Percentiles rank a stretch among this genome's conserved stretches.
These are phyloP conservation scores for Cyanocitta stelleri DNA, from an alignment of 2,113 vertebrate genomes.

Conservation along the genomic window DNA sequence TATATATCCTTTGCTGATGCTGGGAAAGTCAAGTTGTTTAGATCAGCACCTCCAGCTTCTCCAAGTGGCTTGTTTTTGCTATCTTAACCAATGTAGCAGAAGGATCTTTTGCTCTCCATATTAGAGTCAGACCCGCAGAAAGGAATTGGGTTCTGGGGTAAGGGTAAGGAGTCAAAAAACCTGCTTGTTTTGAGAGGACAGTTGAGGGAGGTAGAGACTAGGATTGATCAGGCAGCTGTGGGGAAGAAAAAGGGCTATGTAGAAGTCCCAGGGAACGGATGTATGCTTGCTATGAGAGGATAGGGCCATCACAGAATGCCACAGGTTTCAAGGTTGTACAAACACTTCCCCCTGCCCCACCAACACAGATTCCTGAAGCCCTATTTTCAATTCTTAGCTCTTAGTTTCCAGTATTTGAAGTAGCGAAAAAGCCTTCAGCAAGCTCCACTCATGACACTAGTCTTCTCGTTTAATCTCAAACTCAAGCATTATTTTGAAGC, in stretches of 20 bases:
- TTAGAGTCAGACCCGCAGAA: neutral
- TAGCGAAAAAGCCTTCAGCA: neutral
- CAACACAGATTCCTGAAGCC: neutral
- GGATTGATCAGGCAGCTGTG: neutral
- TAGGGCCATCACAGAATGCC: neutral
- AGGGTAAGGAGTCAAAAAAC: neutral
- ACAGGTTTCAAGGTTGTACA: neutral
- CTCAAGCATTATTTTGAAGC: neutral
- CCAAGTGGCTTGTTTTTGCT: neutral
- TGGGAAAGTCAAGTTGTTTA: neutral
- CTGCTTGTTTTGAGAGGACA: neutral
- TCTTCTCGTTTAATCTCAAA: neutral
- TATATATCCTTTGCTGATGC: neutral
- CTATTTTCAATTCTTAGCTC: neutral
- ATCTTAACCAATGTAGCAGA: neutral
- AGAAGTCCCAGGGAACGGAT: neutral
- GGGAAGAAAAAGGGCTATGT: neutral
- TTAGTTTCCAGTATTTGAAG: neutral
- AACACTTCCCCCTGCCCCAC: neutral
- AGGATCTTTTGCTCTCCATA: neutral
- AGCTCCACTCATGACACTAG: neutral
- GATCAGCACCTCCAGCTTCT: neutral
- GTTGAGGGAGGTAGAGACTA: neutral
- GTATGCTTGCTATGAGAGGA: neutral
- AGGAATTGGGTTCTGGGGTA: neutral